phyloP scores from a whole-genome alignment of 2,888 invertebrate genomes.

The Spialia ferax region DNA sequence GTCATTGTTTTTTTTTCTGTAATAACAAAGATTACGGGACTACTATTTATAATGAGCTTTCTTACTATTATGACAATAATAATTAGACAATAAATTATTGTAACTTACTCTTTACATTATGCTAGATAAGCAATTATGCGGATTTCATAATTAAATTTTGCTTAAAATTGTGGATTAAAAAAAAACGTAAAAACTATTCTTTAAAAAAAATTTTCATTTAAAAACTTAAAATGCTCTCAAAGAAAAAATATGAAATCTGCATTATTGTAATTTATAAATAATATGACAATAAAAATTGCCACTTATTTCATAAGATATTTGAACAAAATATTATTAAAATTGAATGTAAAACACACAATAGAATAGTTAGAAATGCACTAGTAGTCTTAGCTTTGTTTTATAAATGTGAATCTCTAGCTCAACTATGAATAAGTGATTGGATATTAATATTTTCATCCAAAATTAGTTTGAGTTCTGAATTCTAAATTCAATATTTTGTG shows the following conservation, averaged over 20 bases:
- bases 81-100: constrained; percentile 66
- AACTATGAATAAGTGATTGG: too few species aligned
- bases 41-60: constrained; percentile 68
- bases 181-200: too few species aligned
- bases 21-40: constrained; percentile 18
- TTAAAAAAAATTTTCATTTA: too few species aligned
- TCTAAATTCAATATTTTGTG: too few species aligned
- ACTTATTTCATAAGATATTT: constrained; percentile 2
- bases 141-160: constrained; percentile 7
- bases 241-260: background rate
- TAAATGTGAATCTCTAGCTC: too few species aligned
- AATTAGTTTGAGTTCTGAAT: too few species aligned
- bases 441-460: too few species aligned
- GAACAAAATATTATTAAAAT: background rate
- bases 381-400: constrained; percentile 10
- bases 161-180: too few species aligned
- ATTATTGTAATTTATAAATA: constrained; percentile 6
- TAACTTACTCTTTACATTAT: constrained; percentile 15
- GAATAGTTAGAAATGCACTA: constrained; percentile 13
- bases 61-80: constrained; percentile 71
- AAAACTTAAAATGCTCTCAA: background rate
- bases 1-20: background rate
- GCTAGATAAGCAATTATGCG: constrained; percentile 15
- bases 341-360: constrained; percentile 1
- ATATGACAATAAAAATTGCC: constrained; percentile 11